Base-by-base conservation (phyloP, 2,113 vertebrate genomes). In the Boulengeromyrus knoepffleri region DNA sequence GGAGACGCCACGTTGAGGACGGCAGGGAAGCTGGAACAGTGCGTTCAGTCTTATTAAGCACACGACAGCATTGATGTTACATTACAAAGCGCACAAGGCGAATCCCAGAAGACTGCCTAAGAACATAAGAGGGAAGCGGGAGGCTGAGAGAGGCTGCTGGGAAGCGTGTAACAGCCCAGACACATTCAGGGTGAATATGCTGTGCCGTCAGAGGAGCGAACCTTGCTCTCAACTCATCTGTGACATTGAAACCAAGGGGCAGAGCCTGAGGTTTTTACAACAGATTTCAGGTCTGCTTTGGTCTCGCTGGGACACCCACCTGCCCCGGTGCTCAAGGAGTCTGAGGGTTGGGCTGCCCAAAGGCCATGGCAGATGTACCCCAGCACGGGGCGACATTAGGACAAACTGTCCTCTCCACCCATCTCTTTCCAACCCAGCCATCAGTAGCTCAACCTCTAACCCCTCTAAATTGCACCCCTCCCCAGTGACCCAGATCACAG, bases 401-500 rank as follows among this genome's bases (percentile, higher is more conserved):
- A 93, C 91, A 93, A 5, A 86, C 77, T 27, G 17, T 52, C 36
- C 62, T 27, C 50, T 24, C 49, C 49, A 46, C 50, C 27, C 49
- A 45, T 53, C 90, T 85, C 90, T 3, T 50, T 49, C 27, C 83
- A 42, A 17, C 6, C 52, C 42, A 47, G 21, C 83, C 8, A 15
- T 77, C 31, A 66, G 13, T 46, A 74, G 15, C 27, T 53, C 19
- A n/a, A 47, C 13, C 85, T 91, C 84, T 66, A 56, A 87, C 21
- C 77, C 90, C 84, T 24, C 85, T 62, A 80, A 74, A 53, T 50
- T 58, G 86, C 70, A 90, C 36, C 21, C 31, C 91, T 92, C 90
- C 91, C 89, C 94, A 93, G 92, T 96, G 95, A 96, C 96, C 95
- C 94, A 96, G 88, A 95, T 95, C 94, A 92, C 91, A 49, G 90